Evolutionary conservation across 2,113 vertebrate genomes (phyloP).

Genomic region (Poecile atricapillus): DNA sequence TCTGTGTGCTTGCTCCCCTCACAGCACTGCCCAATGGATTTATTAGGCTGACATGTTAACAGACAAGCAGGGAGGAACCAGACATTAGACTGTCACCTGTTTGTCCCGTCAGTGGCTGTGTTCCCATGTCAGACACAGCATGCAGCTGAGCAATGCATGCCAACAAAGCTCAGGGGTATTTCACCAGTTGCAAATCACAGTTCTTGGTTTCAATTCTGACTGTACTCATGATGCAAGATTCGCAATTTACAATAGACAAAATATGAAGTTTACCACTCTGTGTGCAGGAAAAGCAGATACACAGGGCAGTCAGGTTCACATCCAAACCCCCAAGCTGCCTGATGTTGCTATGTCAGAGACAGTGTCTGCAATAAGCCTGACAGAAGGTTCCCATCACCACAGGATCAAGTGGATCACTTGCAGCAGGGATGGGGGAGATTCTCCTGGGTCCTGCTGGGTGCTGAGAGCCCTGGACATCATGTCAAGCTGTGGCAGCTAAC

Average conservation of each 20-base stretch:
- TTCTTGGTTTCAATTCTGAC: not conserved
- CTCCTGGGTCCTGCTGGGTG: rapidly evolving
- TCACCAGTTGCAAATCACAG: not conserved
- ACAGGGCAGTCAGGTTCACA: not conserved
- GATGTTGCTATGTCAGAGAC: not conserved
- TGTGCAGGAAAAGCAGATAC: not conserved
- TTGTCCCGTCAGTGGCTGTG: not conserved
- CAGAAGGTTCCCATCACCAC: not conserved
- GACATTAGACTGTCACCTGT: not conserved
- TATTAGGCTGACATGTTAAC: not conserved
- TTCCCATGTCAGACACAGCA: not conserved
- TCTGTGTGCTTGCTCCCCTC: not conserved
- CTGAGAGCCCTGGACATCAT: rapidly evolving
- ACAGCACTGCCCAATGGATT: not conserved
- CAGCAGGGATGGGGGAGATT: not conserved
- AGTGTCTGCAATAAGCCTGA: not conserved
- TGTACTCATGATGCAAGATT: not conserved
- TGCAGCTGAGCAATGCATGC: not conserved
- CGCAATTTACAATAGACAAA: not conserved
- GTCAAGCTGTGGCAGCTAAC: not conserved
- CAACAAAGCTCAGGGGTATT: not conserved
- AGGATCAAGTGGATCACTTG: not conserved
- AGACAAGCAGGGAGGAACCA: not conserved
- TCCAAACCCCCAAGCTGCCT: not conserved
- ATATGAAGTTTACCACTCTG: not conserved